These are phyloP conservation scores for Hipparchia sbordonii DNA, from an alignment of 2,888 invertebrate genomes.

Conservation along the genomic window DNA sequence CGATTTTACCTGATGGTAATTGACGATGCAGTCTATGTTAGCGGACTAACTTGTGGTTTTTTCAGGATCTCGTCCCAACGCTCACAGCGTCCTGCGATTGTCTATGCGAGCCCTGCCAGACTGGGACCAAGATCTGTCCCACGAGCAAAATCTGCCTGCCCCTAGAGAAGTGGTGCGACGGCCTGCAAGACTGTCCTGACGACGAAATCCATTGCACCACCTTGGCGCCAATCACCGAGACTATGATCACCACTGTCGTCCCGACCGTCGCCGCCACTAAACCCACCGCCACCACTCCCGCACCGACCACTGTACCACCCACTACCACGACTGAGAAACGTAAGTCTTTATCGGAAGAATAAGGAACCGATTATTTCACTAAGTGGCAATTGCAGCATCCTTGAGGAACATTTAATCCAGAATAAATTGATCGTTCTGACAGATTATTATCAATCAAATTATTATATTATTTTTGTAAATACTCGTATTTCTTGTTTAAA, in stretches of 20 bases:
- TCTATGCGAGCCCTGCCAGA: slow-evolving; percentile 87
- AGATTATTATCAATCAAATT: too few species aligned
- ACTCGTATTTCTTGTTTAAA: too few species aligned
- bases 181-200: slow-evolving; percentile 90
- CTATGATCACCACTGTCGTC: slow-evolving; percentile 49
- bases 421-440: too few species aligned
- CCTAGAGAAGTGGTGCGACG: slow-evolving; percentile 90
- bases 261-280: slow-evolving; percentile 37
- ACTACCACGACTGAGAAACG: slow-evolving; percentile 42
- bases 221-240: slow-evolving; percentile 49
- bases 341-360: slow-evolving; percentile 28
- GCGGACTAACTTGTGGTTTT: too few species aligned
- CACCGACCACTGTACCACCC: slow-evolving; percentile 19
- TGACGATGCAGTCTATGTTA: too few species aligned
- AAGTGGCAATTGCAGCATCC: neutral
- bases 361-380: neutral
- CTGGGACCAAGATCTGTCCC: slow-evolving; percentile 86
- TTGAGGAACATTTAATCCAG: neutral
- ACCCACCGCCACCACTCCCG: slow-evolving; percentile 33
- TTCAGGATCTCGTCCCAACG: slow-evolving; percentile 81
- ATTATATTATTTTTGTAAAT: too few species aligned
- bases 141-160: slow-evolving; percentile 89
- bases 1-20: too few species aligned
- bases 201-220: slow-evolving; percentile 88
- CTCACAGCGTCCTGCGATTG: slow-evolving; percentile 87